These are phyloP conservation scores for Neolamprologus hecqui DNA, from an alignment of 2,113 vertebrate species.

Conservation along the genomic window DNA sequence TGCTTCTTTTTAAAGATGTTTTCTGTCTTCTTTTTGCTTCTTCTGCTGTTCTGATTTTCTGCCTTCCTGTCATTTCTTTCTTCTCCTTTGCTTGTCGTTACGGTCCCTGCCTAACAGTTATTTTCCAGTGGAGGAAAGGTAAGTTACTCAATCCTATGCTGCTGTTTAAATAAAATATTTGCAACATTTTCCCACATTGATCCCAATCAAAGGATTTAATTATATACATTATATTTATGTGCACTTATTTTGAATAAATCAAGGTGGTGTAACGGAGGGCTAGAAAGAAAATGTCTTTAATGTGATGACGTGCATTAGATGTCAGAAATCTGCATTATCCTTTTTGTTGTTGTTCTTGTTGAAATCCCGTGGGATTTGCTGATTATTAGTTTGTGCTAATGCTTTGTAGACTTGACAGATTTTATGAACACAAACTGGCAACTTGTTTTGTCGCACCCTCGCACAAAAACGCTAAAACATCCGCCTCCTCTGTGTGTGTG, in stretches of 20 bases:
- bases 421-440: neutral
- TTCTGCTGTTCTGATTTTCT: neutral
- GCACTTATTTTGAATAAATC: neutral
- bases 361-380: neutral
- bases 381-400: neutral
- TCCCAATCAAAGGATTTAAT: neutral
- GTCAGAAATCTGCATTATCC: neutral
- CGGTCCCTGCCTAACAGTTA: conserved; percentile 32
- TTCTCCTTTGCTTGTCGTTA: neutral
- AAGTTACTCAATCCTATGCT: conserved; percentile 23
- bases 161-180: neutral
- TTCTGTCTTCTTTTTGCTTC: neutral
- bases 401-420: neutral
- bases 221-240: neutral
- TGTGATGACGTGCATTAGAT: neutral
- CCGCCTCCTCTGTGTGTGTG: neutral
- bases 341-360: neutral
- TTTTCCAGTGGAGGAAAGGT: conserved; percentile 70
- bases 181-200: neutral
- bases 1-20: neutral
- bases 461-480: conserved; percentile 18
- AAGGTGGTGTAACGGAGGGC: neutral
- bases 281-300: neutral
- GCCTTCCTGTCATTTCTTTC: neutral
- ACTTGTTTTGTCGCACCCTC: conserved; percentile 16